Evolutionary conservation across 2,113 vertebrate genomes (phyloP).

Genomic region (Pelvicachromis taeniatus): DNA sequence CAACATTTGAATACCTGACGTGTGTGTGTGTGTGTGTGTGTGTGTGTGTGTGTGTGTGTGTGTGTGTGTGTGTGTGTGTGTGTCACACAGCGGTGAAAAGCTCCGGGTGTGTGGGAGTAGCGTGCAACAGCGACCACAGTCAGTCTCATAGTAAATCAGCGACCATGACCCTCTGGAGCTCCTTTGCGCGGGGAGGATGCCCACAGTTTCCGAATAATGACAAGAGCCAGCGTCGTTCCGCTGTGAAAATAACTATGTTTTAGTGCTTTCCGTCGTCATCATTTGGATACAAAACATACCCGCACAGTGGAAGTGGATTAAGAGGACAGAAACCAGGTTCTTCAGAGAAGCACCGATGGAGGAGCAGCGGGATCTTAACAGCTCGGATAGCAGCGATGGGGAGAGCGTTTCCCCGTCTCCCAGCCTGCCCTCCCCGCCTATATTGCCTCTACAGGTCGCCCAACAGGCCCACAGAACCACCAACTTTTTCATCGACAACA

Average conservation of each 20-base stretch:
- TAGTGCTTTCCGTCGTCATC: background rate
- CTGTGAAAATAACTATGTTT: conserved; percentile 2
- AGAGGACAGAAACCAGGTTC: conserved; percentile 43
- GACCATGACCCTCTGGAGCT: conserved; percentile 70
- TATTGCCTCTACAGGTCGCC: conserved; percentile 69
- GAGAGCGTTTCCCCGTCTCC: conserved; percentile 76
- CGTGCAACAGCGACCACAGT: conserved; percentile 60
- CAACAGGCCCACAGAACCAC: conserved; percentile 81
- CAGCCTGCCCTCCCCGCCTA: conserved; percentile 64
- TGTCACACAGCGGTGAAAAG: conserved; percentile 75
- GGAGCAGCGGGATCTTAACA: conserved; percentile 60
- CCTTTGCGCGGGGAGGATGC: conserved; percentile 36
- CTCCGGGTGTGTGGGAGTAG: conserved; percentile 44
- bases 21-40: no score
- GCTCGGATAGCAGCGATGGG: conserved; percentile 73
- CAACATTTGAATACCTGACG: no score
- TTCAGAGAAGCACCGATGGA: conserved; percentile 68
- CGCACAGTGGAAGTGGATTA: conserved; percentile 47
- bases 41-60: accelerated
- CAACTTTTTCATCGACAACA: conserved; percentile 93
- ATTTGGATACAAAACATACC: conserved; percentile 35
- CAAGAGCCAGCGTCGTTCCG: background rate
- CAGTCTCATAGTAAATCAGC: conserved; percentile 60
- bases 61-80: conserved; percentile 47
- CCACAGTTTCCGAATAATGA: conserved; percentile 22